Evolutionary conservation across 2,888 invertebrate species (phyloP), one percentile per base, ranked within the genome.

Genomic region (Leptogaster cylindrica): DNA sequence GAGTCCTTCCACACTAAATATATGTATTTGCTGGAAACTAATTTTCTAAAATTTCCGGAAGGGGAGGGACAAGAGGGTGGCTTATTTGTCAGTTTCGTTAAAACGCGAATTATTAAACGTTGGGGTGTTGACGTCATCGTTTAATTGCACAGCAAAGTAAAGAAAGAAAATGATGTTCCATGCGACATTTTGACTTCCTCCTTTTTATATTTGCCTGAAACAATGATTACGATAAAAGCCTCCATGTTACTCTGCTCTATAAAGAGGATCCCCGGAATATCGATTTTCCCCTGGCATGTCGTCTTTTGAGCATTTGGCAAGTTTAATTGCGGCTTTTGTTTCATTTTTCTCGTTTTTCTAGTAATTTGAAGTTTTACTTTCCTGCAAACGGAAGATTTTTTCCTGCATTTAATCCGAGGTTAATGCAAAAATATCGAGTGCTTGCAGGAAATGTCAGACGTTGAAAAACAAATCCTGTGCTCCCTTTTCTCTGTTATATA

Each of bases 261-360:
- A 36, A 55, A 55, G 36, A 33, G 55, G 55, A 20, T 36, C 23
- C 55, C 23, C 55, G 14, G 23, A 16, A 36, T 55, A 55, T 55
- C 55, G 55, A 55, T 55, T 55, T 55, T 55, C 55, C 52, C 36
- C 36, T 23, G 25, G 55, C 36, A 55, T 55, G 33, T 55, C 55
- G 52, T 18, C 52, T 16, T 52, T 55, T 31, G 36, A 55, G 55
- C 12, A 36, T 55, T 55, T 36, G 23, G 55, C 14, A 39, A 36
- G 36, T 20, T 55, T 33, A 55, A 55, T 18, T 55, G 55, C 36
- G 36, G 36, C 39, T 55, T 55, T 55, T 55, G 36, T 55, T 33
- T 52, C 55, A 55, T 18, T 16, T 16, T 41, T 18, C 3, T 41
- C 2, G 10, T 14, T 5, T 16, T 41, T 41, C 14, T 10, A 10